phyloP scores from a whole-genome alignment of 2,888 invertebrate genomes.

The Drosophila recens region DNA sequence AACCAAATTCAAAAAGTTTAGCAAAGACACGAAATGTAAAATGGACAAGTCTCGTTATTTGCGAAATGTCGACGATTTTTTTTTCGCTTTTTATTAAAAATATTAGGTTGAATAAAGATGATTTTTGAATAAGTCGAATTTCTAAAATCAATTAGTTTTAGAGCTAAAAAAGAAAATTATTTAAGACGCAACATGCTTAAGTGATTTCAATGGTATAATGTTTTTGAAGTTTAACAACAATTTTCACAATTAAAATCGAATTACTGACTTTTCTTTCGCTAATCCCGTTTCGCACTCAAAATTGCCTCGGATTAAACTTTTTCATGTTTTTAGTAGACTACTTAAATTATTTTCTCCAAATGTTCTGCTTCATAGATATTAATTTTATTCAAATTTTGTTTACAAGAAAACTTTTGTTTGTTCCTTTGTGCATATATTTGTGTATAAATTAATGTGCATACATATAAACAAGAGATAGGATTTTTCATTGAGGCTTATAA shows the following conservation, averaged over 20 bases:
- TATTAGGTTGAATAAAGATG: no score
- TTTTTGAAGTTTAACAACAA: not conserved
- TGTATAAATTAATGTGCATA: not conserved
- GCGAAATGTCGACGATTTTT: not conserved
- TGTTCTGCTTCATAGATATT: not conserved
- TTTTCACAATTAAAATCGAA: conserved; percentile 11
- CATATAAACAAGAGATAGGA: not conserved
- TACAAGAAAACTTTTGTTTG: conserved; percentile 3
- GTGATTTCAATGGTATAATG: not conserved
- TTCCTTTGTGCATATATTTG: not conserved
- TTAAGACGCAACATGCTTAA: not conserved
- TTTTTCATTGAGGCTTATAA: not conserved
- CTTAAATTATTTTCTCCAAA: not conserved
- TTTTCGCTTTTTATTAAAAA: not conserved
- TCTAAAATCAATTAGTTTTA: no score
- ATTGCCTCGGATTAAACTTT: not conserved
- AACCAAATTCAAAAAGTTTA: not conserved
- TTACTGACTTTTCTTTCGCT: not conserved
- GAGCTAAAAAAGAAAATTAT: not conserved
- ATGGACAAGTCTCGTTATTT: not conserved
- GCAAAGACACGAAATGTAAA: not conserved
- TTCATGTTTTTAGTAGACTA: conserved; percentile 3
- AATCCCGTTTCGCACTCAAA: not conserved
- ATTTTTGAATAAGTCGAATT: no score
- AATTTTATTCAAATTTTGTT: conserved; percentile 8